Percentiles rank a stretch among this genome's conserved stretches.
These are phyloP conservation scores for Gyps fulvus DNA, from an alignment of 2,113 vertebrate genomes.

Conservation along the genomic window DNA sequence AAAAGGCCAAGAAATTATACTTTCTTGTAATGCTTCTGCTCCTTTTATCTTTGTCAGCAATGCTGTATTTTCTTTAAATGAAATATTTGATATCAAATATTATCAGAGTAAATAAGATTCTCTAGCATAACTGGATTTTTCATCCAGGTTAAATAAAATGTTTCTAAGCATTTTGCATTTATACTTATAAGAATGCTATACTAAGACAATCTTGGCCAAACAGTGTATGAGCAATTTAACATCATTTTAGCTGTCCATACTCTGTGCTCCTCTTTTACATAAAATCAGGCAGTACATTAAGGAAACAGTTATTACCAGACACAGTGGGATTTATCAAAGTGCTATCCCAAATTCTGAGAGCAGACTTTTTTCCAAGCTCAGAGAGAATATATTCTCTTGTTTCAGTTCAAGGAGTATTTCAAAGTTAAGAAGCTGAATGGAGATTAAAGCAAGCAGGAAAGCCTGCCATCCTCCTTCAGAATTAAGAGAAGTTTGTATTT, in stretches of 20 bases:
- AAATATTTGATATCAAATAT: neutral
- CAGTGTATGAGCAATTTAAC: neutral
- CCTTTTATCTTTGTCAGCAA: neutral
- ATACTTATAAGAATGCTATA: neutral
- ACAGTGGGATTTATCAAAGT: neutral
- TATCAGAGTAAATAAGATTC: neutral
- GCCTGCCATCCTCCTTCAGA: neutral
- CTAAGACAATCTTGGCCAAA: neutral
- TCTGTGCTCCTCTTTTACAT: neutral
- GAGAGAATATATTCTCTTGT: neutral
- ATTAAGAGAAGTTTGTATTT: neutral
- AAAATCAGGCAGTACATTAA: neutral
- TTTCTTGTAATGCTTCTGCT: neutral
- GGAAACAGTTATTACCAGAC: neutral
- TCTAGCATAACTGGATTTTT: neutral
- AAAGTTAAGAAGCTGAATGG: neutral
- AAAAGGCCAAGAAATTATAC: neutral
- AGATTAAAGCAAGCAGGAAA: neutral
- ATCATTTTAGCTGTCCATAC: neutral
- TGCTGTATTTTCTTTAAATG: neutral
- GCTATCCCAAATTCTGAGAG: neutral
- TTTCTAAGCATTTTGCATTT: neutral
- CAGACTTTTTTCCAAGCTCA: neutral
- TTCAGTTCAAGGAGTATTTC: neutral
- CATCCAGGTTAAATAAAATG: neutral